Conservation (phyloP, 2,113 vertebrate genomes). For the Corapipo altera region DNA sequence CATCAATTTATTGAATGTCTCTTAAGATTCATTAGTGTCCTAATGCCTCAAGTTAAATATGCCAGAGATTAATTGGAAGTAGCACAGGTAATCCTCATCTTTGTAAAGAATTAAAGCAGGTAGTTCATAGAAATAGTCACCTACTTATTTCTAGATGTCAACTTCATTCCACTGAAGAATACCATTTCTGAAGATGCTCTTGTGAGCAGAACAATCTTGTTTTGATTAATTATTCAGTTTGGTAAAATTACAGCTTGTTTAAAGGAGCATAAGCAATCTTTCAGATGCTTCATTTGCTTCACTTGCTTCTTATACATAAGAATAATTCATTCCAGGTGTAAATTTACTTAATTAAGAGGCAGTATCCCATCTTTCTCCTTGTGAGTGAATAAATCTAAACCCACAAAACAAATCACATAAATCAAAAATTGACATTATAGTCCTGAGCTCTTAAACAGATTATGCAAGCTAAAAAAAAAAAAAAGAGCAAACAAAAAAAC, state of each 20-base stretch:
- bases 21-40: neutral
- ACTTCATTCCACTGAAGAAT: neutral
- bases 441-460: neutral
- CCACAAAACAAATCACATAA: neutral
- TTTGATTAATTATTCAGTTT: slow-evolving; percentile 53
- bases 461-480: neutral
- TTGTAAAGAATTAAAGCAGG: neutral
- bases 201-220: slow-evolving; percentile 9
- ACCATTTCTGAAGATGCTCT: neutral
- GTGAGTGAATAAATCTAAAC: slow-evolving; percentile 13
- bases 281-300: slow-evolving; percentile 40
- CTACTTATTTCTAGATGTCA: neutral
- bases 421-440: neutral
- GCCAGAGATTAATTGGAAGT: neutral
- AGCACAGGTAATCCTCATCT: neutral
- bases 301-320: slow-evolving; percentile 5
- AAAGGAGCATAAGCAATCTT: slow-evolving; percentile 28
- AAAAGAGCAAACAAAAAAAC: neutral
- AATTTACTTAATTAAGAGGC: slow-evolving; percentile 35
- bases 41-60: neutral
- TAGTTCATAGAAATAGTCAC: neutral
- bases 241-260: slow-evolving; percentile 36
- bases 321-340: slow-evolving; percentile 39
- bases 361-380: neutral
- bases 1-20: neutral